Conservation (phyloP, 1,140 invertebrate genomes). For the Drosophila nigromelanica region DNA sequence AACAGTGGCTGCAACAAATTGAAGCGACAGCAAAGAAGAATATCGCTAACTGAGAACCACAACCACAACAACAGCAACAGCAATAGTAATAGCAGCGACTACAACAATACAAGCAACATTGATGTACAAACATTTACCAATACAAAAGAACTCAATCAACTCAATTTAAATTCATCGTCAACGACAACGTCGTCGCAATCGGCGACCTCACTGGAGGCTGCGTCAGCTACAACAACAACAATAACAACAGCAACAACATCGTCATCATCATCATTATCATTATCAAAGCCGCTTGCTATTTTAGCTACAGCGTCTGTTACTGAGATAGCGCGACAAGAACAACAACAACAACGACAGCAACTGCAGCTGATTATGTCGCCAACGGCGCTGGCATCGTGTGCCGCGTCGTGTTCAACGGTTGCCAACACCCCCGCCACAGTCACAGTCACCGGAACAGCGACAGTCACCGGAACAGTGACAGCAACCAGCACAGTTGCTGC, state of each 20-base stretch:
- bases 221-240: conserved; percentile 24
- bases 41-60: conserved; percentile 70
- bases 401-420: conserved; percentile 28
- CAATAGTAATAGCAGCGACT: conserved; percentile 11
- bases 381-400: conserved; percentile 22
- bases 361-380: conserved; percentile 47
- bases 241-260: conserved; percentile 7
- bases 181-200: conserved; percentile 39
- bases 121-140: conserved; percentile 80
- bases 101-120: conserved; percentile 32
- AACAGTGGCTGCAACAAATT: conserved; percentile 57
- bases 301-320: conserved; percentile 13
- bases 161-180: conserved; percentile 81
- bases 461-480: conserved; percentile 1
- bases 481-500: conserved; percentile 9
- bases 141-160: conserved; percentile 79
- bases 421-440: conserved; percentile 13
- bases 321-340: conserved; percentile 45
- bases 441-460: background rate
- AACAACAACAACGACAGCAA: conserved; percentile 27
- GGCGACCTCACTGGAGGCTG: conserved; percentile 60
- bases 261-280: conserved; percentile 16
- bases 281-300: conserved; percentile 2
- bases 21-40: conserved; percentile 63
- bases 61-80: conserved; percentile 43